These are phyloP conservation scores for Sinohyriopsis cumingii DNA, from an alignment of 2,888 invertebrate species.

Conservation along the genomic window DNA sequence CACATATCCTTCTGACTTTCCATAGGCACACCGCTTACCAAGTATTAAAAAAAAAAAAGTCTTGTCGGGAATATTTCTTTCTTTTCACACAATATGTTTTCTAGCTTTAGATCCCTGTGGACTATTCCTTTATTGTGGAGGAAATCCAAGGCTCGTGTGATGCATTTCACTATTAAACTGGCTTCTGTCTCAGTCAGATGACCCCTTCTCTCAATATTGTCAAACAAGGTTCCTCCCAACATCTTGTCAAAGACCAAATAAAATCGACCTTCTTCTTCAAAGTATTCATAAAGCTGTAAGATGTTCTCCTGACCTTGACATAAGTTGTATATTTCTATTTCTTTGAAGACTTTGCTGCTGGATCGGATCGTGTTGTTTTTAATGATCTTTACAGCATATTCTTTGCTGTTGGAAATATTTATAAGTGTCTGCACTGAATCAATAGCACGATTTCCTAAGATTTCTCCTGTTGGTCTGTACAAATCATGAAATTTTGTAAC, in stretches of 20 bases:
- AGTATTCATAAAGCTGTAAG: constrained; percentile 91
- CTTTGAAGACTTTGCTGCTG: constrained; percentile 94
- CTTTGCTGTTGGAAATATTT: too few species aligned
- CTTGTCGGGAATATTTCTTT: constrained; percentile 90
- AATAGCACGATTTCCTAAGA: too few species aligned
- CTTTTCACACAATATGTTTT: constrained; percentile 96
- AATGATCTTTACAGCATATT: constrained; percentile 78
- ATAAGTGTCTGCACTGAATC: too few species aligned
- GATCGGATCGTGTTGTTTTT: constrained; percentile 96
- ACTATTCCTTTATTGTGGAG: constrained; percentile 92
- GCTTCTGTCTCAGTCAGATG: constrained; percentile 97
- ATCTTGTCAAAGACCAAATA: constrained; percentile 85
- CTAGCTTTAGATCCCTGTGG: constrained; percentile 97
- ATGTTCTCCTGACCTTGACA: constrained; percentile 98
- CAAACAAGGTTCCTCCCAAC: constrained; percentile 89
- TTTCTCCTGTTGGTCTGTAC: too few species aligned
- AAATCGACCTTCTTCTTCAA: constrained; percentile 92
- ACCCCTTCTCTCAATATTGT: constrained; percentile 92
- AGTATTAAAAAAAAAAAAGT: constrained; percentile 75
- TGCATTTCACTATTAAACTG: constrained; percentile 92
- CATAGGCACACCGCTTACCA: constrained; percentile 88
- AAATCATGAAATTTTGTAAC: too few species aligned
- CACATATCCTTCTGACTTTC: constrained; percentile 71
- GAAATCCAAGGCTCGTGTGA: constrained; percentile 94
- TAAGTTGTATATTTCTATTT: constrained; percentile 98